Percentiles rank a stretch among this genome's conserved stretches.
Evolutionary conservation across 2,113 vertebrate genomes (phyloP).

Genomic region (Nothobranchius kuhntae): DNA sequence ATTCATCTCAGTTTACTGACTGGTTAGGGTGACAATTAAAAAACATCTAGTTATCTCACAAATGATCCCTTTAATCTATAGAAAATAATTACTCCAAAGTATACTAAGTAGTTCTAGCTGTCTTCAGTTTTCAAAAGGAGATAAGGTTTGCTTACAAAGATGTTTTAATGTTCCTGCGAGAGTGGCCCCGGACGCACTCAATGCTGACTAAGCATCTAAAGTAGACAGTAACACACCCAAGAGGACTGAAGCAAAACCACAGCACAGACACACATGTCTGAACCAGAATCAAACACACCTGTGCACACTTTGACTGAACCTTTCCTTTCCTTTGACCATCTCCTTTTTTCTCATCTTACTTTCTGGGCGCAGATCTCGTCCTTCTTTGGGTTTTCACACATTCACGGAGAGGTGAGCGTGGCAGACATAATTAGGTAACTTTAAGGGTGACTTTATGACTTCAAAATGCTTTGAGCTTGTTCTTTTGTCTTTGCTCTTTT

Average conservation of each 20-base stretch:
- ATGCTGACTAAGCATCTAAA: constrained; percentile 26
- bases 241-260: neutral
- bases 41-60: neutral
- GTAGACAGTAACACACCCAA: neutral
- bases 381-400: constrained; percentile 35
- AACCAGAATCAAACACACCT: constrained; percentile 42
- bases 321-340: constrained; percentile 12
- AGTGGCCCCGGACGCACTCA: neutral
- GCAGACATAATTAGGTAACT: constrained; percentile 54
- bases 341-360: constrained; percentile 6
- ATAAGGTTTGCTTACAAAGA: no score
- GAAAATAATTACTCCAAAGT: no score
- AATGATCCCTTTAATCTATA: neutral
- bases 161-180: no score
- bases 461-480: constrained; percentile 32
- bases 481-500: constrained; percentile 22
- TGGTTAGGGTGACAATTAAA: no score
- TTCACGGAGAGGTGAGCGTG: constrained; percentile 45
- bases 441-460: constrained; percentile 55
- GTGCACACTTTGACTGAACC: constrained; percentile 41
- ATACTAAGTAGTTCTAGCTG: neutral
- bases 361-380: neutral
- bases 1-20: no score
- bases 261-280: constrained; percentile 13
- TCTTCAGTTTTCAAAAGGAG: no score